Evolutionary conservation across 1,140 invertebrate species (phyloP).

Genomic region (Monomorium pharaonis): DNA sequence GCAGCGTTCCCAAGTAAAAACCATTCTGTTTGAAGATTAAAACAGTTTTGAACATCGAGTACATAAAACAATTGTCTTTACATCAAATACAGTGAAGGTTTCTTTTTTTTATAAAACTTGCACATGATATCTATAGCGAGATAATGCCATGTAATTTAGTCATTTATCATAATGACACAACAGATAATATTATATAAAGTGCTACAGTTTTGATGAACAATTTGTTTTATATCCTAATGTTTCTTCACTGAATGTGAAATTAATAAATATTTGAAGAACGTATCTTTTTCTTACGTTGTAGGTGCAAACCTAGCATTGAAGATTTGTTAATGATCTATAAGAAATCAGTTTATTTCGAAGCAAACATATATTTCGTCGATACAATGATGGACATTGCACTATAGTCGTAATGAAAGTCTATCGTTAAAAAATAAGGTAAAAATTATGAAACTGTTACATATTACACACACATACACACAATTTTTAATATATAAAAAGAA

Average conservation of each 20-base stretch:
- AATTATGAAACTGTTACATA: not conserved
- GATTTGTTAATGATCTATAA: not conserved
- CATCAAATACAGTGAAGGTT: not conserved
- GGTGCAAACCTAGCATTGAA: not conserved
- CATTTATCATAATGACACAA: not conserved
- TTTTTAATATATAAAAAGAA: not conserved
- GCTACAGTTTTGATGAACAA: not conserved
- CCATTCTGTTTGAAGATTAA: not conserved
- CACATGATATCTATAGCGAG: not conserved
- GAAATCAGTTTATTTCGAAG: not conserved
- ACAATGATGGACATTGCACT: too few species aligned
- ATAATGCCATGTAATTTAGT: not conserved
- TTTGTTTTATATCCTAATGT: not conserved
- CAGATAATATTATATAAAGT: not conserved
- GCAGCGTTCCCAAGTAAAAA: not conserved
- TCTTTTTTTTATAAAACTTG: not conserved
- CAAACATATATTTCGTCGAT: not conserved
- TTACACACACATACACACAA: not conserved
- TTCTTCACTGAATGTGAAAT: not conserved
- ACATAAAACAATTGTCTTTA: not conserved
- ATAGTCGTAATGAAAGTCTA: too few species aligned
- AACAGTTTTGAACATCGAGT: not conserved
- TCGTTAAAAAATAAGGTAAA: not conserved
- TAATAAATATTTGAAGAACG: not conserved
- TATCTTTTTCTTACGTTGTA: not conserved